phyloP scores from a whole-genome alignment of 2,113 vertebrate species.

The Platysteira castanea region DNA sequence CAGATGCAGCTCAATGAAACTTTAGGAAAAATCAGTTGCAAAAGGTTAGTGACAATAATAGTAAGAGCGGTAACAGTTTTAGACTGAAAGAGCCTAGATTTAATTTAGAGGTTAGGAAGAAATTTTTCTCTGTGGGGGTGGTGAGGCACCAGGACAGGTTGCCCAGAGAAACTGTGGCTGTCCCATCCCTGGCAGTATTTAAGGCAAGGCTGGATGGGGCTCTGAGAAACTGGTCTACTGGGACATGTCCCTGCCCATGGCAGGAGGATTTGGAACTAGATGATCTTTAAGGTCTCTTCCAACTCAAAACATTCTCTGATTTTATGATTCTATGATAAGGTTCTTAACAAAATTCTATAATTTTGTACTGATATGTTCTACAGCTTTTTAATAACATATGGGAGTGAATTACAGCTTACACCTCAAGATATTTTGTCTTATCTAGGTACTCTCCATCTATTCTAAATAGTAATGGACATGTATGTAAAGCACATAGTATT shows the following conservation, averaged over 20 bases:
- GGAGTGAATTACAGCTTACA: background rate
- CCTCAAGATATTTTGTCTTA: background rate
- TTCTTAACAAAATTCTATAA: background rate
- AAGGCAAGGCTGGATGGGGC: background rate
- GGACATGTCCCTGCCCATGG: background rate
- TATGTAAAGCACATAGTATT: background rate
- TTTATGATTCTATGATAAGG: background rate
- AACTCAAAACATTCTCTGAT: background rate
- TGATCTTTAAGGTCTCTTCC: background rate
- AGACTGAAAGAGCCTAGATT: background rate
- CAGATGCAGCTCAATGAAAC: background rate
- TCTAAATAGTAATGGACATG: background rate
- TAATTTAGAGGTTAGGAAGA: background rate
- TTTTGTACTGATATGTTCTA: background rate
- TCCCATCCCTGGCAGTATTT: background rate
- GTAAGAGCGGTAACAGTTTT: background rate
- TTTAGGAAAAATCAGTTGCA: background rate
- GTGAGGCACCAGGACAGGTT: background rate
- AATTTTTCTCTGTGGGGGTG: background rate
- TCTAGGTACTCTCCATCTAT: background rate
- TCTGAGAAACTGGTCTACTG: background rate
- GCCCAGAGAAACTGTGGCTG: background rate
- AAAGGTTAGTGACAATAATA: background rate
- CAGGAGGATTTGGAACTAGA: fast-evolving
- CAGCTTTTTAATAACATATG: background rate